A percentile compares a stretch with the other conserved stretches of the same genome.
These are phyloP conservation scores for Rhadinocentrus ornatus DNA, from an alignment of 2,797 vertebrate genomes.

Conservation along the genomic window DNA sequence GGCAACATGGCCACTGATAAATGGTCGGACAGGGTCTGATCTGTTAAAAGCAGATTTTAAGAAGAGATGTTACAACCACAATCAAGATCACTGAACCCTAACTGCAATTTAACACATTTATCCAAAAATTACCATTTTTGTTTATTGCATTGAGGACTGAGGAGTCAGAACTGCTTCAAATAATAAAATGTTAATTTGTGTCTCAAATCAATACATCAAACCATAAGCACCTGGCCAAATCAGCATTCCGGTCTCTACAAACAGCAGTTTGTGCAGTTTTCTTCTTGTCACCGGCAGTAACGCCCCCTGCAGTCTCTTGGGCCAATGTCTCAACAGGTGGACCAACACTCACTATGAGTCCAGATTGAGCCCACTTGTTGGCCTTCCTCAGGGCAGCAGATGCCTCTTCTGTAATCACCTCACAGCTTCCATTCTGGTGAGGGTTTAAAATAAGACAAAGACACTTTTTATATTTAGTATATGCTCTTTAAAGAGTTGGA, in stretches of 20 bases:
- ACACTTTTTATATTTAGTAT: not conserved
- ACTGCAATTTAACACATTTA: not conserved
- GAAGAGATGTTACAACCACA: constrained; percentile 20
- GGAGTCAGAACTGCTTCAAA: not conserved
- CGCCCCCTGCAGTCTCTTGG: constrained; percentile 88
- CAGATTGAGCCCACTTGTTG: constrained; percentile 98
- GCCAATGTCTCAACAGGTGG: constrained; percentile 89
- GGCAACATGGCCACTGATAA: constrained; percentile 98
- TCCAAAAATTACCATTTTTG: not conserved
- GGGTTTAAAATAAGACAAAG: constrained; percentile 12
- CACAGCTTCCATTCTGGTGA: constrained; percentile 92
- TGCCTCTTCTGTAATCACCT: constrained; percentile 97
- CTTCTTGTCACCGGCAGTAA: constrained; percentile 95
- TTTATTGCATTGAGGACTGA: not conserved
- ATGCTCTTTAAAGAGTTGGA: not conserved
- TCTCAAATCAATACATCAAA: not conserved
- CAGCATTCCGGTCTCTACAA: constrained; percentile 95
- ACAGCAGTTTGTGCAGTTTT: constrained; percentile 95
- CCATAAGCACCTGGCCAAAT: constrained; percentile 88
- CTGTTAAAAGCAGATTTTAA: constrained; percentile 69
- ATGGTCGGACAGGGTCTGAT: constrained; percentile 94
- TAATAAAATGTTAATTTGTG: not conserved
- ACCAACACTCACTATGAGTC: constrained; percentile 95
- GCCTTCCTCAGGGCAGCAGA: constrained; percentile 94
- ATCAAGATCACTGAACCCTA: not conserved